Evolutionary conservation across 2,888 invertebrate species (phyloP).

Genomic region (Drosophila merina): DNA sequence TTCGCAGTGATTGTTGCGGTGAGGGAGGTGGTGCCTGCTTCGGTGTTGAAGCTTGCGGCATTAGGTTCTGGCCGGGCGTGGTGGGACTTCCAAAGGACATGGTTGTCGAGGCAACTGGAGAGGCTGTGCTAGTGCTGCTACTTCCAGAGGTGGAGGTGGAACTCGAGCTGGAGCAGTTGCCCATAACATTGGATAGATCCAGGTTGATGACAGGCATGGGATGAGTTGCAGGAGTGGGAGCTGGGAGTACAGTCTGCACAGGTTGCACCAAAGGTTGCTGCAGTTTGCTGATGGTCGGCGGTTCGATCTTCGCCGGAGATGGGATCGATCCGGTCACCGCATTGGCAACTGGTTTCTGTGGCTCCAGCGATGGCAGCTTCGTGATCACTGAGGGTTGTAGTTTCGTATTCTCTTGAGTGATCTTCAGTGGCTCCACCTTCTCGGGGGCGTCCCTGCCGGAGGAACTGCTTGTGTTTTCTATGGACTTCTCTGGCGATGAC

Average conservation of each 20-base stretch:
- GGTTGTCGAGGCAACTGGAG: conserved; percentile 28
- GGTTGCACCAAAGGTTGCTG: conserved; percentile 81
- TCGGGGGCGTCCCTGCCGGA: background rate
- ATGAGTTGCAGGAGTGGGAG: conserved; percentile 29
- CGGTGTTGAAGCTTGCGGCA: conserved; percentile 65
- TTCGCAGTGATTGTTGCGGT: conserved; percentile 59
- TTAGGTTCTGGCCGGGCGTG: conserved; percentile 47
- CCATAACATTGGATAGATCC: conserved; percentile 65
- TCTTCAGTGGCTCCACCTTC: background rate
- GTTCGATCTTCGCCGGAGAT: conserved; percentile 81
- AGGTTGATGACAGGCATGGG: conserved; percentile 65
- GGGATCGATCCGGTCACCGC: conserved; percentile 17
- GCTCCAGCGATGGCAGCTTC: conserved; percentile 56
- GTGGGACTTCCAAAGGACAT: conserved; percentile 71
- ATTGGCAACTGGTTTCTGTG: conserved; percentile 5
- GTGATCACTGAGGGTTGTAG: conserved; percentile 76
- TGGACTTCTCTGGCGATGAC: conserved; percentile 37
- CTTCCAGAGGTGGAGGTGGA: conserved; percentile 26
- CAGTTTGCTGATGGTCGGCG: conserved; percentile 78
- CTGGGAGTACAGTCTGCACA: conserved; percentile 79
- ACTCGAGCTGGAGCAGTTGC: conserved; percentile 48
- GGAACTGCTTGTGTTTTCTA: conserved; percentile 10
- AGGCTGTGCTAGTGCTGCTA: conserved; percentile 13
- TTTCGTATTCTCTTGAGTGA: conserved; percentile 8
- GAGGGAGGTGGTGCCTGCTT: conserved; percentile 58